A percentile compares a stretch with the other conserved stretches of the same genome.
phyloP scores from a whole-genome alignment of 2,888 invertebrate species.

The Metacarcinus magister region DNA sequence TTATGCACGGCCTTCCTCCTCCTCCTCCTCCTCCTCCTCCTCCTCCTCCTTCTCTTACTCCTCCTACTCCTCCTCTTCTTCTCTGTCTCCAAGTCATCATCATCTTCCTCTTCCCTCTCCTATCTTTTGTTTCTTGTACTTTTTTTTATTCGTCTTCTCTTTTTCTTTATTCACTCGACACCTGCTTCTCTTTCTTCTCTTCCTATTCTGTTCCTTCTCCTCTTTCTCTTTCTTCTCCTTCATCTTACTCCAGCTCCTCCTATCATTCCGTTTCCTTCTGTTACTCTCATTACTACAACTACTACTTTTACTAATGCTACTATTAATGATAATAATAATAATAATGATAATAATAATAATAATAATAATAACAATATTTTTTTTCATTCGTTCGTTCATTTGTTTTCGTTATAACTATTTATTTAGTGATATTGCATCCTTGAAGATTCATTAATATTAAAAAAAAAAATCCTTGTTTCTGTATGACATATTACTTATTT shows the following conservation, averaged over 20 bases:
- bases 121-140: too few relatives aligned
- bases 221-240: neutral
- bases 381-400: neutral
- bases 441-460: neutral
- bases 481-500: neutral
- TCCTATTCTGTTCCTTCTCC: too few relatives aligned
- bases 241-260: too few relatives aligned
- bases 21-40: slow-evolving; percentile 15
- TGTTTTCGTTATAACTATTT: neutral
- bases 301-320: neutral
- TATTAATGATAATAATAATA: neutral
- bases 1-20: neutral
- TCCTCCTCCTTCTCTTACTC: neutral
- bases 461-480: neutral
- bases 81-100: neutral
- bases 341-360: slow-evolving; percentile 2
- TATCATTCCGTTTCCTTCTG: too few relatives aligned
- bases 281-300: too few relatives aligned
- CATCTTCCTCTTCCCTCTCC: neutral
- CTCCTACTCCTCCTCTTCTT: neutral
- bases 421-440: neutral
- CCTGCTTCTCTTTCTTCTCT: too few relatives aligned
- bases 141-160: too few relatives aligned
- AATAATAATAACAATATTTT: neutral
- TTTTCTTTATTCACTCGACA: too few relatives aligned